These are phyloP conservation scores for Scaptomyza parva DNA, from an alignment of 2,888 invertebrate genomes.

Conservation along the genomic window DNA sequence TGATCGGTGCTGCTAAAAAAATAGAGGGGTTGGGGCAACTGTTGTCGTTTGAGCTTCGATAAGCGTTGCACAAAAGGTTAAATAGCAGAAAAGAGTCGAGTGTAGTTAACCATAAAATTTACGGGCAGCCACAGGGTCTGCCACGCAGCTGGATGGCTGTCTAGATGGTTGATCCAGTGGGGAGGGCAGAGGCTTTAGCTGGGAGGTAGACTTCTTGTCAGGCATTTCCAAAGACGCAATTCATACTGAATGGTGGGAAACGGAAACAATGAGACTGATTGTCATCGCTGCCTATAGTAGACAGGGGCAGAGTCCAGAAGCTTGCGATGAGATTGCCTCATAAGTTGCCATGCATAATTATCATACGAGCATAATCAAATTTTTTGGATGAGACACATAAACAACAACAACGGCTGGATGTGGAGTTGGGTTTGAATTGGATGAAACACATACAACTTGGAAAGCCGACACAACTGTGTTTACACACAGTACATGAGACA, in stretches of 20 bases:
- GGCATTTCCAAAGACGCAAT: slow-evolving; percentile 68
- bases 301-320: slow-evolving; percentile 39
- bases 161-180: slow-evolving; percentile 30
- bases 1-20: slow-evolving; percentile 7
- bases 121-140: slow-evolving; percentile 54
- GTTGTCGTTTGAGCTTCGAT: slow-evolving; percentile 48
- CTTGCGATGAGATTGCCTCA: slow-evolving; percentile 50
- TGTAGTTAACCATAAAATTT: slow-evolving; percentile 75
- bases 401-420: slow-evolving; percentile 2
- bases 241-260: slow-evolving; percentile 65
- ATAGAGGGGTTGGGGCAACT: slow-evolving; percentile 7
- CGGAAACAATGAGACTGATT: slow-evolving; percentile 83
- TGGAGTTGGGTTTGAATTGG: background rate
- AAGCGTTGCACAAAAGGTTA: slow-evolving; percentile 72
- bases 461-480: slow-evolving; percentile 68
- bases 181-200: background rate
- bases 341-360: slow-evolving; percentile 69
- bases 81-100: slow-evolving; percentile 62
- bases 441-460: slow-evolving; percentile 12
- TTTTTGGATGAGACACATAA: slow-evolving; percentile 30
- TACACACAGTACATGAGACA: slow-evolving; percentile 28
- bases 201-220: slow-evolving; percentile 9
- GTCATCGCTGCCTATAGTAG: slow-evolving; percentile 74
- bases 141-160: slow-evolving; percentile 62
- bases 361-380: slow-evolving; percentile 70